Evolutionary conservation across 2,113 vertebrate species (phyloP).

Genomic region (Psephotus haematonotus): DNA sequence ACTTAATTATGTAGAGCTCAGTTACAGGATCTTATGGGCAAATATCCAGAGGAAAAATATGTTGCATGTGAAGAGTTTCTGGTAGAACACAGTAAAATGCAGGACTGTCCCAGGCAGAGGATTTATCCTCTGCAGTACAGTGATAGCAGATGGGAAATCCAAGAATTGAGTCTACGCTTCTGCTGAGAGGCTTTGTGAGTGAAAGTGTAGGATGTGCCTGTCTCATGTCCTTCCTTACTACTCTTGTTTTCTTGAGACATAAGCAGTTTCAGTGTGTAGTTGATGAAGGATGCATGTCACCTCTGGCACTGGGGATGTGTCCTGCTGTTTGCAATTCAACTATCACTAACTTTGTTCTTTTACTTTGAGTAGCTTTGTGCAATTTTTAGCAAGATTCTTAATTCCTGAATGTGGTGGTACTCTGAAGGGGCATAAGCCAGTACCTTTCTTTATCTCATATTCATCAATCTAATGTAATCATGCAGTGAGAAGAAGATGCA

Average conservation of each 20-base stretch:
- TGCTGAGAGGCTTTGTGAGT: not conserved
- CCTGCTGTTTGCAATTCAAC: accelerated
- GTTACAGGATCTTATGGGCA: not conserved
- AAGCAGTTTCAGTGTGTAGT: accelerated
- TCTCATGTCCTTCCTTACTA: not conserved
- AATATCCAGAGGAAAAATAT: not conserved
- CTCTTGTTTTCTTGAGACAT: not conserved
- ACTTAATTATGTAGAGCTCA: not conserved
- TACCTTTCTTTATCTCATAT: not conserved
- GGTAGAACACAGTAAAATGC: not conserved
- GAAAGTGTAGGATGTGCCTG: accelerated
- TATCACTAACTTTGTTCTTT: not conserved
- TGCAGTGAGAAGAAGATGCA: not conserved
- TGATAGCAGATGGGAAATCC: not conserved
- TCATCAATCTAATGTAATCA: not conserved
- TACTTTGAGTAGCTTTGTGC: not conserved
- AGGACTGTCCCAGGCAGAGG: not conserved
- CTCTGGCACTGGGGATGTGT: not conserved
- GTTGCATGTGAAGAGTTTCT: not conserved
- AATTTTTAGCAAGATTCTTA: not conserved
- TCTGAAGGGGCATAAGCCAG: not conserved
- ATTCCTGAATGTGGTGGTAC: not conserved
- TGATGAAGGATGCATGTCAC: accelerated
- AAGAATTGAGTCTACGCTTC: accelerated
- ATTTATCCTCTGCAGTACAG: not conserved